Conservation (phyloP, 2,113 vertebrate genomes). For the Oenanthe oenanthe region DNA sequence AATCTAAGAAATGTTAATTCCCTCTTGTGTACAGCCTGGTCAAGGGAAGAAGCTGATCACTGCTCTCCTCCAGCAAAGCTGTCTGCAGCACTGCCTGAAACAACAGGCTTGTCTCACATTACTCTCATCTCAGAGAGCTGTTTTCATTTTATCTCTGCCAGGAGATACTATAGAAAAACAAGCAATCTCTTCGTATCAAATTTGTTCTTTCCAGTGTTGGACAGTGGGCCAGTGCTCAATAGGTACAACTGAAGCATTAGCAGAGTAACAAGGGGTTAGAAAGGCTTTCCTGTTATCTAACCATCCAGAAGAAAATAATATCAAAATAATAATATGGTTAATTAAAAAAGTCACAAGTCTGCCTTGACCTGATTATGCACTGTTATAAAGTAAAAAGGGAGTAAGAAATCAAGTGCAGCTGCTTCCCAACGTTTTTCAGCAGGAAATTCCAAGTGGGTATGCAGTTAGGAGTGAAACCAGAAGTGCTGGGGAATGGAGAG, state of each 20-base stretch:
- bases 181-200: neutral
- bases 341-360: neutral
- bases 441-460: neutral
- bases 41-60: neutral
- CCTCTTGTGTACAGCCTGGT: neutral
- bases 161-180: neutral
- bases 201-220: neutral
- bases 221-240: neutral
- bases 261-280: neutral
- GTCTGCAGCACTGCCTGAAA: neutral
- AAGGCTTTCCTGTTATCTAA: neutral
- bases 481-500: neutral
- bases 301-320: neutral
- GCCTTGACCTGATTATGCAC: neutral
- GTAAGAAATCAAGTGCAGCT: neutral
- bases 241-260: neutral
- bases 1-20: neutral
- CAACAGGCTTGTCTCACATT: fast-evolving
- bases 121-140: neutral
- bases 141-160: neutral
- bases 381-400: neutral
- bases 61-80: neutral
- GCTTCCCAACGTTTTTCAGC: neutral
- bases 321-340: neutral
- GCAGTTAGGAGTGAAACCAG: neutral